Percentiles rank a stretch among this genome's conserved stretches.
Conservation (phyloP, 2,888 invertebrate genomes). For the Zonitis immaculata region DNA sequence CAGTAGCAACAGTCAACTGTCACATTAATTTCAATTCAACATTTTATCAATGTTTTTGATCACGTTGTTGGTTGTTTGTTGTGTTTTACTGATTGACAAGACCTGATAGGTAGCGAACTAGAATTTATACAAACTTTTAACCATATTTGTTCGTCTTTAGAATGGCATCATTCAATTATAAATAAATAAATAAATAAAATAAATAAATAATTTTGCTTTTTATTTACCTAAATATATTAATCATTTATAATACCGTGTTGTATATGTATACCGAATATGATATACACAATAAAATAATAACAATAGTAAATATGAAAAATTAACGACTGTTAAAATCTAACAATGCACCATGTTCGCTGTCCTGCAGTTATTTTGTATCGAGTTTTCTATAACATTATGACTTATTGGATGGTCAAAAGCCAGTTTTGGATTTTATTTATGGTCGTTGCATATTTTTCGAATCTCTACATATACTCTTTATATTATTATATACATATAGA, state of each 20-base stretch:
- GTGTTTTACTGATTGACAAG: slow-evolving; percentile 19
- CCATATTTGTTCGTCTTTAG: not conserved
- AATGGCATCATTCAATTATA: not conserved
- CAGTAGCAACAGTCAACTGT: slow-evolving; percentile 28
- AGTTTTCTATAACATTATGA: slow-evolving; percentile 16
- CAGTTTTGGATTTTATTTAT: slow-evolving; percentile 21
- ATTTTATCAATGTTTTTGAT: slow-evolving; percentile 18
- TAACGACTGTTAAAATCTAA: slow-evolving; percentile 1
- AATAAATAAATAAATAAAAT: no score
- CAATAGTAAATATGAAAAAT: slow-evolving; percentile 1
- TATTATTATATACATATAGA: no score
- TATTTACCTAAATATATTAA: no score
- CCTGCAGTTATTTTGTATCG: slow-evolving; percentile 17
- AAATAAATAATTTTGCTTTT: no score
- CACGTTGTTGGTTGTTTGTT: slow-evolving; percentile 11
- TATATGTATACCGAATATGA: not conserved
- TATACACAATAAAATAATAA: not conserved
- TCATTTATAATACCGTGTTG: not conserved
- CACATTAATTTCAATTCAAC: slow-evolving; percentile 27
- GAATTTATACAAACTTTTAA: not conserved
- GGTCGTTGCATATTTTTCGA: slow-evolving; percentile 17
- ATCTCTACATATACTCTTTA: not conserved
- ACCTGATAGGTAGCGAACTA: slow-evolving; percentile 17
- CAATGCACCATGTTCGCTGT: slow-evolving; percentile 5
- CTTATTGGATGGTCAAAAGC: slow-evolving; percentile 20